These are phyloP conservation scores for Synanthedon formicaeformis DNA, from an alignment of 2,888 invertebrate genomes.

Conservation along the genomic window DNA sequence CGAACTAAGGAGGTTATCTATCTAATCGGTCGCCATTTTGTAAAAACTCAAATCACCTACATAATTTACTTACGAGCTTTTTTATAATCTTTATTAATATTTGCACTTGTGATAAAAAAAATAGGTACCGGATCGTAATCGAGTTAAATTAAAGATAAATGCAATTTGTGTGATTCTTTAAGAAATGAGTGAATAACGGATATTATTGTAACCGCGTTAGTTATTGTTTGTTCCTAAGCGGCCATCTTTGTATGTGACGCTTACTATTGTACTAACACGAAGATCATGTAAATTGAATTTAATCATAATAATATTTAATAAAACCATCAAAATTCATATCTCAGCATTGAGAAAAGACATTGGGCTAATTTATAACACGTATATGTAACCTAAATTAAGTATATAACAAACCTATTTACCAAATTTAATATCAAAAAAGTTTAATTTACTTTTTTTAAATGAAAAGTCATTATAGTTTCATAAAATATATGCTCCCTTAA, in stretches of 20 bases:
- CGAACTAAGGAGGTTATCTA: background rate
- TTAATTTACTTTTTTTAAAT: too few species aligned
- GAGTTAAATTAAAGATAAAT: constrained; percentile 14
- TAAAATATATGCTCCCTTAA: too few species aligned
- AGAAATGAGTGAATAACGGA: constrained; percentile 4
- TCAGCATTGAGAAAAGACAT: too few species aligned
- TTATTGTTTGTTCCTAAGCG: constrained; percentile 18
- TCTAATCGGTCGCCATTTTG: constrained; percentile 10
- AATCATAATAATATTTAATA: too few species aligned
- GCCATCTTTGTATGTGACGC: constrained; percentile 22
- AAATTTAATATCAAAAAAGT: too few species aligned
- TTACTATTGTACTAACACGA: constrained; percentile 39
- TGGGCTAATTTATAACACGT: too few species aligned
- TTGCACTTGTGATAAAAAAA: constrained; percentile 31
- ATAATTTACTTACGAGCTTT: constrained; percentile 45
- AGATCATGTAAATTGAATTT: too few species aligned
- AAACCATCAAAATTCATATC: too few species aligned
- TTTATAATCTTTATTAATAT: constrained; percentile 46
- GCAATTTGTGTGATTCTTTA: constrained; percentile 27
- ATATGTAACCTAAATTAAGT: too few species aligned
- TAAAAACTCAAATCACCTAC: constrained; percentile 28
- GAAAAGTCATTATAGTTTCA: too few species aligned
- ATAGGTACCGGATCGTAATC: constrained; percentile 6
- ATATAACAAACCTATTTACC: too few species aligned
- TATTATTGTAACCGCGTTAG: constrained; percentile 27